Evolutionary conservation across 2,113 vertebrate genomes (phyloP).

Genomic region (Amia ocellicauda): DNA sequence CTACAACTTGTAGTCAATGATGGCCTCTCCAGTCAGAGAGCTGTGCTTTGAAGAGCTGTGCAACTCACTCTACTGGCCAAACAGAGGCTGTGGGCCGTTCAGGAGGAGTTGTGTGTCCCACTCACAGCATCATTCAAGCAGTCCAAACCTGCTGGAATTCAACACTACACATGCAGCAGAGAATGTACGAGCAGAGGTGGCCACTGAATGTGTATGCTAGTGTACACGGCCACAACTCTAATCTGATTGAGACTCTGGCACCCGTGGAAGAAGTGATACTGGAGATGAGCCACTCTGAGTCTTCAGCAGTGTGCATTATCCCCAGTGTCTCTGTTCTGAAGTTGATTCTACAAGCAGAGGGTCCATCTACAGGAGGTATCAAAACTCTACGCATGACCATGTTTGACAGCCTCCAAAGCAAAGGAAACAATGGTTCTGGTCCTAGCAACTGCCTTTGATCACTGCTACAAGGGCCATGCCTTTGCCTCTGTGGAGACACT

Average conservation of each 20-base stretch:
- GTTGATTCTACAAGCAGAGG: background rate
- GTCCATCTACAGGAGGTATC: too few relatives aligned
- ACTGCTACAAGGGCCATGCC: too few relatives aligned
- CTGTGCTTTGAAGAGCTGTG: slow-evolving; percentile 18
- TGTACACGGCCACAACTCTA: slow-evolving; percentile 9
- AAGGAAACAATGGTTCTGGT: too few relatives aligned
- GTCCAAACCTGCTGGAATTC: background rate
- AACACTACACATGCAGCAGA: slow-evolving; percentile 5
- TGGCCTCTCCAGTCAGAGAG: slow-evolving; percentile 25
- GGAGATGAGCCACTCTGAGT: slow-evolving; percentile 11
- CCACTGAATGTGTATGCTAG: slow-evolving; percentile 10
- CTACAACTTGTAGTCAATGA: slow-evolving; percentile 25
- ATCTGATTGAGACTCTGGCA: slow-evolving; percentile 17
- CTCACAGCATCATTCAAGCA: background rate
- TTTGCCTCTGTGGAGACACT: too few relatives aligned
- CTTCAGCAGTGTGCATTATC: slow-evolving; percentile 12
- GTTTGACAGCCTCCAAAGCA: too few relatives aligned
- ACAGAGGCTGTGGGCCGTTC: background rate
- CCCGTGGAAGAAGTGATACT: too few relatives aligned
- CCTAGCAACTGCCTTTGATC: too few relatives aligned
- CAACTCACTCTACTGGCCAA: slow-evolving; percentile 12
- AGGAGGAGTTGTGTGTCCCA: too few relatives aligned
- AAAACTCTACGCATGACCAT: too few relatives aligned
- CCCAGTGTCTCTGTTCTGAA: background rate
- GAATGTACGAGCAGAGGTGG: slow-evolving; percentile 11